Evolutionary conservation across 1,140 invertebrate genomes (phyloP), one percentile per base, ranked within the genome.

Genomic region (Drosophila lowei): DNA sequence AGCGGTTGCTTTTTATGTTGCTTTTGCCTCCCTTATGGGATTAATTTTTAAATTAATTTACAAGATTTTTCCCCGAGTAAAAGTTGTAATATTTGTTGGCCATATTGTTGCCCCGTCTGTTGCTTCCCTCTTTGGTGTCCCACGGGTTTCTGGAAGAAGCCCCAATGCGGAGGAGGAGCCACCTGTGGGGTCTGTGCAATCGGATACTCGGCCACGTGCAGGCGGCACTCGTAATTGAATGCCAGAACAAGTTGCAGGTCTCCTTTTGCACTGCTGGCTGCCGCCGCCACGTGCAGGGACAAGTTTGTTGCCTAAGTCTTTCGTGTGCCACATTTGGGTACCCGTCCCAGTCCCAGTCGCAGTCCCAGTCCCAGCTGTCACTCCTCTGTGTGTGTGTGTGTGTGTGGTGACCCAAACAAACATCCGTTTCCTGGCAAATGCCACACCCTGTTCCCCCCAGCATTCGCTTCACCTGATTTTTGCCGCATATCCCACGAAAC

Each of bases 351-450:
- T 34, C 30, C 30, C 30, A 34, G 30, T 34, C 30, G 8, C 30
- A 34, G 30, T 34, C 6, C 30, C 30, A 34, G 30, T 11, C 9
- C 9, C 34, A 34, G 34, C 9, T 34, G 34, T 38, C 28, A 66
- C 49, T 38, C 62, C 42, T 57, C 46, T 21, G 13, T 43, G 30
- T 47, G 41, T 65, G 25, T 46, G 53, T 48, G 9, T 41, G 46
- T 71, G 63, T 55, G 66, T 63, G 72, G 54, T 79, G 81, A 76
- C 80, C 81, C 77, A 84, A 80, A 71, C 73, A 85, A 85, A 85
- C 80, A 86, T 85, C 80, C 80, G 80, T 86, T 85, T 85, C 83
- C 80, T 85, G 83, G 72, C 73, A 64, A 81, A 63, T 71, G 56
- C 50, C 58, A 50, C 72, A 52, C 81, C 66, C 72, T 11, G 3